Conservation (phyloP, 2,888 invertebrate species). For the Tetanocera ferruginea region DNA sequence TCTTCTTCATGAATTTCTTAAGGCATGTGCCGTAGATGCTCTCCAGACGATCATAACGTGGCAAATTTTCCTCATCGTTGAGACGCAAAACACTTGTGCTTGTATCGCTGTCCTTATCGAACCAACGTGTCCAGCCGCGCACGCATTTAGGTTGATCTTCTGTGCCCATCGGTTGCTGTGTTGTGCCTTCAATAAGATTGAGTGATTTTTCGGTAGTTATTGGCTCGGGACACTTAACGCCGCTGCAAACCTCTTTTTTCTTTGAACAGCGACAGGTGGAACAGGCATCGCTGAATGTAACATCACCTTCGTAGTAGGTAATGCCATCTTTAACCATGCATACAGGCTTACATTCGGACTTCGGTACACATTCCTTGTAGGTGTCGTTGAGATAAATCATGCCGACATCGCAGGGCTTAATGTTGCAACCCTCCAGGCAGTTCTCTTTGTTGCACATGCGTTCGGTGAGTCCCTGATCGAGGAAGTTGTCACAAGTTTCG, state of each 20-base stretch:
- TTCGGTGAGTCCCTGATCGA: conserved; percentile 76
- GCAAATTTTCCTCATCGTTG: conserved; percentile 65
- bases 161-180: conserved; percentile 53
- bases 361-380: conserved; percentile 81
- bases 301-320: conserved; percentile 82
- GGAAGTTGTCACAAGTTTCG: conserved; percentile 86
- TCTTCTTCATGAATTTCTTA: conserved; percentile 76
- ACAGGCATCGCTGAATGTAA: conserved; percentile 82
- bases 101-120: conserved; percentile 72
- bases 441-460: conserved; percentile 79
- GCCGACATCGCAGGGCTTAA: conserved; percentile 80
- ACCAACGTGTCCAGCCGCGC: conserved; percentile 85
- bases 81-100: conserved; percentile 57
- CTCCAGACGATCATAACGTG: conserved; percentile 65
- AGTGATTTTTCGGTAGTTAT: conserved; percentile 37
- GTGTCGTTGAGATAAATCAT: conserved; percentile 80
- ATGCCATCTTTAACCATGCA: conserved; percentile 79
- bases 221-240: conserved; percentile 74
- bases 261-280: conserved; percentile 85
- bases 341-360: conserved; percentile 78
- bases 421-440: conserved; percentile 87
- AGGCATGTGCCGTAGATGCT: conserved; percentile 73
- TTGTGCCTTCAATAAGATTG: conserved; percentile 50
- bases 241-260: conserved; percentile 78
- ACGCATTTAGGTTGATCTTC: conserved; percentile 72